Base-by-base conservation (phyloP, 30 jellyfish, hydroid and myxozoan genomes). In the Hydra vulgaris region DNA sequence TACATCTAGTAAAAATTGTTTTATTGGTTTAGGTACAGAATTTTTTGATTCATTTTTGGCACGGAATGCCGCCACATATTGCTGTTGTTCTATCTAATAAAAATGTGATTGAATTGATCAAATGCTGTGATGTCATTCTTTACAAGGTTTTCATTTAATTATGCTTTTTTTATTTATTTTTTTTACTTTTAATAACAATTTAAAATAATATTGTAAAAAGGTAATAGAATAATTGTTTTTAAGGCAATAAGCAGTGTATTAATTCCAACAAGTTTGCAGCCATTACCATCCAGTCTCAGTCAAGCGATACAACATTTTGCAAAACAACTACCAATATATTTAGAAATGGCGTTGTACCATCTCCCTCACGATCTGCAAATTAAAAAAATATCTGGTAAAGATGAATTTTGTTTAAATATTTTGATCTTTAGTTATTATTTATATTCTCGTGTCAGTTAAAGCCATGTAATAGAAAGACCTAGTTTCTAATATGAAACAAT, bases 291-390 rank as follows among this genome's bases (percentile, higher is more conserved):
- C 53, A 94, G 99, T 74, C 81, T 94, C 24, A 94, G 96, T 16
- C 99, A 94, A 73, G 99, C 99, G 17, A 94, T 94, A 73, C 87
- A 94, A 21, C 96, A 94, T 70, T 94, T 94, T 71, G 99, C 99
- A 72, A 94, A 94, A 71, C 96, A 88, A 66, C 81, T 94, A 23
- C 84, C 97, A 77, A 69, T 74, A 54, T 94, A 95, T 95, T 83
- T 94, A 67, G 96, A 94, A 69, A 67, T 88, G 76, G 95, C 99
- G 0, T 53, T 94, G 72, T 81, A 79, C 68, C 95, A 94, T 78
- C 82, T 94, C 7, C 99, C 99, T 23, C 89, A 81, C 55, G 76
- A 68, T 72, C 89, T 94, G 19, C 96, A 85, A 25, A 89, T 86
- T 53, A 88, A 77, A 53, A 94, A 94, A 72, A 67, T 94, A 54